Base-by-base conservation (phyloP, 2,797 vertebrate species). In the Enteromius radiatus region DNA sequence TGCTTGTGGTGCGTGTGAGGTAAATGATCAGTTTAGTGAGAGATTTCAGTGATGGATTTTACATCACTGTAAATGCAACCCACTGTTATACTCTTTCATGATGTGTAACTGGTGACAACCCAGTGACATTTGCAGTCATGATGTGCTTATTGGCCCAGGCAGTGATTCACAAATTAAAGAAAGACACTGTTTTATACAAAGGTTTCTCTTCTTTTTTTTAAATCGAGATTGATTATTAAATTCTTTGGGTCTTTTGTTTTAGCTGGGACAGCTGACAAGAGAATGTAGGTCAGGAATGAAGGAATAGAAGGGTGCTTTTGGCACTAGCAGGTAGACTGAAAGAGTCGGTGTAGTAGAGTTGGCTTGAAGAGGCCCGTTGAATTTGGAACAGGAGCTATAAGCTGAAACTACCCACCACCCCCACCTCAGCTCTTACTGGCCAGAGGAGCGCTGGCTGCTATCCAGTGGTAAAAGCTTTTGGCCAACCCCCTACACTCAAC, bases 401-500 rank as follows among this genome's bases (percentile, higher is more conserved):
- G 73, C 67, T 85, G 78, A 78, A 81, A 41, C 56, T 77, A 45
- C 43, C 41, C 80, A 36, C 69, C 4, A 21, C 80, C 77, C 81
- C 59, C 52, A 23, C 75, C 63, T 63, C 12, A 70, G 63, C 47
- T 80, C 68, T 70, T 67, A 79, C 76, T 82, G 75, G 83, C 84
- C 76, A 86, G 81, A 80, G 78, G 67, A 84, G 47, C 1, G 3
- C 80, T 88, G 86, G 88, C 83, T 10, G 81, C 15, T 68, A 31
- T 85, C 89, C 89, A 90, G 78, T 70, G 84, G 84, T 86, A 87
- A 89, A 88, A 90, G 85, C 82, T 74, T 84, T 84, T 86, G 76
- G 84, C 83, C 84, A 56, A 78, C 70, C 75, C 76, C 68, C 33
- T 47, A 9, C n/a, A 69, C 64, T 77, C 74, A 28, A 76, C 85